Evolutionary conservation across 1,140 invertebrate species (phyloP).

Genomic region (Rhagoletis zephyria): DNA sequence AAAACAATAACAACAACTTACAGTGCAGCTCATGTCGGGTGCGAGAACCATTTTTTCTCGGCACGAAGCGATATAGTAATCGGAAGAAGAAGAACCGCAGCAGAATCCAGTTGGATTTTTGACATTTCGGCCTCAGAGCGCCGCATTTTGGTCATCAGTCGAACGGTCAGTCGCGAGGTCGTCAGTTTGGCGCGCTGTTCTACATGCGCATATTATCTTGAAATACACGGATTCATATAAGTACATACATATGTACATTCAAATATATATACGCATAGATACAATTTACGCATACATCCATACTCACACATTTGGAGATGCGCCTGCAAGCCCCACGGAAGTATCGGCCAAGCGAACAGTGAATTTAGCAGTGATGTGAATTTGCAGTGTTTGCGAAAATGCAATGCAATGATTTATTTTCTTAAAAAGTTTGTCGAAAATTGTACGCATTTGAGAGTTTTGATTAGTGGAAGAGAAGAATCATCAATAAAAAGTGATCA

Average conservation of each 20-base stretch:
- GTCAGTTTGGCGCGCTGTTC: conserved; percentile 22
- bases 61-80: neutral
- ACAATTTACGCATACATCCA: neutral
- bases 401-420: neutral
- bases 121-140: conserved; percentile 44
- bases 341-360: neutral
- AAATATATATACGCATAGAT: neutral
- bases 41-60: neutral
- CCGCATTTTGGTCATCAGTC: conserved; percentile 46
- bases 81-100: neutral
- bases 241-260: too few species aligned
- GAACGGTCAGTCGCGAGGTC: conserved; percentile 45
- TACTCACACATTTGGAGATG: neutral
- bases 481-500: neutral
- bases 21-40: neutral
- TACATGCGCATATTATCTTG: conserved; percentile 16
- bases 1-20: neutral
- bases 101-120: conserved; percentile 50
- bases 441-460: neutral
- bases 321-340: neutral
- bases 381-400: conserved; percentile 1
- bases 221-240: neutral
- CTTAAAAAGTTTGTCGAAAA: conserved; percentile 11
- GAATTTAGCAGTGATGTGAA: conserved; percentile 38
- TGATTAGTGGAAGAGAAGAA: neutral